Percentiles rank a stretch among this genome's conserved stretches.
Conservation (phyloP, 2,888 invertebrate species). For the Tipula confusa region DNA sequence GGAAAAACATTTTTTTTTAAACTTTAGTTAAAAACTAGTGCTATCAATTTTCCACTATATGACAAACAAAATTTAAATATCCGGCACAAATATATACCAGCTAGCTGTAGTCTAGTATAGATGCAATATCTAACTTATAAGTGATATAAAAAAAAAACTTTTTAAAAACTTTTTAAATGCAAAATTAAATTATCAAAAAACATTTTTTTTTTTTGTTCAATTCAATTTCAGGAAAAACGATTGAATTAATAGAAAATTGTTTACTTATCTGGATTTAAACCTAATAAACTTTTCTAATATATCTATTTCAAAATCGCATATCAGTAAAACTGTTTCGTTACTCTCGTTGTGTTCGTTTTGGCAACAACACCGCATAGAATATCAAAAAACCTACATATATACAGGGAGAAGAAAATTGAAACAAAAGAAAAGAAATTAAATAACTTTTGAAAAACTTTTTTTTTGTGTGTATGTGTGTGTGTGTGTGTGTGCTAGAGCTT, state of each 20-base stretch:
- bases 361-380: background rate
- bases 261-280: constrained; percentile 25
- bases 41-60: constrained; percentile 25
- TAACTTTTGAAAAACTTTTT: constrained; percentile 20
- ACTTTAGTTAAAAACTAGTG: constrained; percentile 20
- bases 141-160: background rate
- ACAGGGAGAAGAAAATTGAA: background rate
- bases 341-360: background rate
- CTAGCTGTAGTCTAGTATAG: background rate
- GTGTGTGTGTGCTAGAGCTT: background rate
- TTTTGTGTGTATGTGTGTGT: background rate
- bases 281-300: constrained; percentile 25
- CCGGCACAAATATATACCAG: background rate
- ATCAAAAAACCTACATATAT: background rate
- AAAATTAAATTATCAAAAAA: constrained; percentile 25
- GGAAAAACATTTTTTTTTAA: background rate
- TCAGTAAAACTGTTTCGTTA: constrained; percentile 20
- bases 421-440: constrained; percentile 25
- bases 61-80: constrained; percentile 25
- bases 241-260: constrained; percentile 20
- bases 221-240: constrained; percentile 15
- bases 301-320: constrained; percentile 25
- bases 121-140: background rate
- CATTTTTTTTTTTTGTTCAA: constrained; percentile 4
- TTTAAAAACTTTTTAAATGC: constrained; percentile 7